Evolutionary conservation across 2,113 vertebrate species (phyloP).

Genomic region (Bambusicola thoracicus): DNA sequence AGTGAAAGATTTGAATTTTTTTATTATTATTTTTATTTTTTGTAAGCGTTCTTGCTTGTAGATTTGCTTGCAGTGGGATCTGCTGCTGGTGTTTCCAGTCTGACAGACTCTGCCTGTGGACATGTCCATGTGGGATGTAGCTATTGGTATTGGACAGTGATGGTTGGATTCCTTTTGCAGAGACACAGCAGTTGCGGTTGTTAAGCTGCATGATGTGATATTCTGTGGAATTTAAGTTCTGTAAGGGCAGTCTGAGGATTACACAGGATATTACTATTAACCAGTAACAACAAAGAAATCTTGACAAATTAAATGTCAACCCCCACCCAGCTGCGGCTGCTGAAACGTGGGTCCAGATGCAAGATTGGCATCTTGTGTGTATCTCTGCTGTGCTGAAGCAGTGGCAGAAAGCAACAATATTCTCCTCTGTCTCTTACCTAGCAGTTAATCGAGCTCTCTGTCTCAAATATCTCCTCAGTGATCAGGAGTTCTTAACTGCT

Average conservation of each 20-base stretch:
- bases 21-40: background rate
- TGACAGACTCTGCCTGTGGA: background rate
- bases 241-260: background rate
- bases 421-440: slow-evolving; percentile 15
- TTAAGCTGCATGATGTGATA: background rate
- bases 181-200: background rate
- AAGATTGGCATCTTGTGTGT: slow-evolving; percentile 22
- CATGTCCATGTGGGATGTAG: rapidly evolving
- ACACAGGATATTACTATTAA: background rate
- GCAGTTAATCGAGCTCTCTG: slow-evolving; percentile 46
- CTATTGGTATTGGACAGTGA: background rate
- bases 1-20: no score
- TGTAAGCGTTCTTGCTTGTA: background rate
- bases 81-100: background rate
- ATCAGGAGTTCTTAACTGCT: slow-evolving; percentile 62
- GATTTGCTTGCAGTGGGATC: background rate
- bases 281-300: background rate
- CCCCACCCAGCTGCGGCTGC: background rate
- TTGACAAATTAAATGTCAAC: slow-evolving; percentile 58
- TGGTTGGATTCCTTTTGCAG: background rate
- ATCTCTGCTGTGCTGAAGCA: slow-evolving; percentile 4
- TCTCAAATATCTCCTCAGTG: slow-evolving; percentile 58
- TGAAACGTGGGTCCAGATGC: slow-evolving; percentile 40
- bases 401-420: background rate
- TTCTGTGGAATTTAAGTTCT: background rate